These are phyloP conservation scores for Zaprionus bogoriensis DNA, from an alignment of 2,888 invertebrate species.

Conservation along the genomic window DNA sequence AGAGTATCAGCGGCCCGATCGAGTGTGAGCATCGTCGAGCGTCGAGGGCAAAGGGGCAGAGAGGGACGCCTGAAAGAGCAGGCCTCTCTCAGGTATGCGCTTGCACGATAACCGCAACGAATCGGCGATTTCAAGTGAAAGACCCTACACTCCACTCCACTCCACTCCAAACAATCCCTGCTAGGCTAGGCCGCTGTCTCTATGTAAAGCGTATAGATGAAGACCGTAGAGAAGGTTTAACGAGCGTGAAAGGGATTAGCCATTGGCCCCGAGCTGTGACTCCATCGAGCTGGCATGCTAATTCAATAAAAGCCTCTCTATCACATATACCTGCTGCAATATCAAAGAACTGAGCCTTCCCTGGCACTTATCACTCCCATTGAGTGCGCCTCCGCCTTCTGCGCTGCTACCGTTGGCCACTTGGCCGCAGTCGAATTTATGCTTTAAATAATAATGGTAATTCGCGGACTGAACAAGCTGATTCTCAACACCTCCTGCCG, in stretches of 20 bases:
- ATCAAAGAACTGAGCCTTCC: too few relatives aligned
- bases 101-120: slow-evolving; percentile 67
- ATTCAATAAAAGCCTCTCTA: too few relatives aligned
- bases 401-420: slow-evolving; percentile 32
- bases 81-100: slow-evolving; percentile 66
- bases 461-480: slow-evolving; percentile 67
- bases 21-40: slow-evolving; percentile 37
- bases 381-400: neutral
- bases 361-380: slow-evolving; percentile 18
- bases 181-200: neutral
- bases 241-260: neutral
- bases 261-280: neutral
- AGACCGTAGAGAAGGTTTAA: neutral
- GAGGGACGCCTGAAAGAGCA: slow-evolving; percentile 30
- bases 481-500: slow-evolving; percentile 71
- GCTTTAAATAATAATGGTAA: slow-evolving; percentile 78
- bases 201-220: neutral
- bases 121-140: slow-evolving; percentile 36
- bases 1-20: slow-evolving; percentile 64
- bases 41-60: slow-evolving; percentile 9
- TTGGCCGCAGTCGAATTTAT: slow-evolving; percentile 50
- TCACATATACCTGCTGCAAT: slow-evolving; percentile 6
- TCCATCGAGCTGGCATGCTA: neutral
- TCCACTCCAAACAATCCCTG: neutral
- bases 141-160: neutral